Base-by-base conservation (phyloP, 2,797 vertebrate genomes). In the Denticeps clupeoides region DNA sequence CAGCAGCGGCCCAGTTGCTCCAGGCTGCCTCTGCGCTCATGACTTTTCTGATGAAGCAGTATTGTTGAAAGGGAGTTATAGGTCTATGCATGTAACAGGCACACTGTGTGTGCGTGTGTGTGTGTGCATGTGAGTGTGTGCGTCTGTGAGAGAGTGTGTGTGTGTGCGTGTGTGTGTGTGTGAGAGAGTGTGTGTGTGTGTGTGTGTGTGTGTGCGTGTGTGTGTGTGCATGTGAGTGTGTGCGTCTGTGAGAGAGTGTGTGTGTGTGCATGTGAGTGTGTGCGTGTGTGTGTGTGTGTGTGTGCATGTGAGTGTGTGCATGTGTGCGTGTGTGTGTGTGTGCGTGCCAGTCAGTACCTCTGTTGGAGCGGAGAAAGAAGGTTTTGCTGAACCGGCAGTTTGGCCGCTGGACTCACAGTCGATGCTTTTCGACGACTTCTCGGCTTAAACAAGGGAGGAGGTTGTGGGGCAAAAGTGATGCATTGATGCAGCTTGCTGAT, bases 331-430 rank as follows among this genome's bases (percentile, higher is more conserved):
- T 31, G 28, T 12, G 11, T 4, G 6, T 35, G 32, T 7, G 32
- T 35, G 32, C 32, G 15, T 31, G 31, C 31, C 28, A 12, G 11
- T 4, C 6, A n/a, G n/a, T 28, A 18, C 32, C 9, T 32, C 35
- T 35, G 32, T 32, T 35, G 32, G 35, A 35, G 18, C n/a, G n/a
- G n/a, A n/a, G n/a, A n/a, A n/a, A n/a, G n/a, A n/a, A n/a, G n/a
- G n/a, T n/a, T n/a, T n/a, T 62, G 60, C 56, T 63, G 56, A 58
- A 55, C 28, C 24, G 42, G 58, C 49, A 53, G 49, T 58, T 55
- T 60, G 55, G 58, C 55, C 55, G 46, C 47, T 60, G 53, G 54
- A 23, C 15, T 44, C 32, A 42, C 35, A 11, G 57, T 55, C 50
- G 10, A 57, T 63, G 50, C 16, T 7, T 48, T 63, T 56, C 47